A percentile compares a stretch with the other conserved stretches of the same genome.
phyloP scores from a whole-genome alignment of 2,113 vertebrate species.

The Pao palembangensis region DNA sequence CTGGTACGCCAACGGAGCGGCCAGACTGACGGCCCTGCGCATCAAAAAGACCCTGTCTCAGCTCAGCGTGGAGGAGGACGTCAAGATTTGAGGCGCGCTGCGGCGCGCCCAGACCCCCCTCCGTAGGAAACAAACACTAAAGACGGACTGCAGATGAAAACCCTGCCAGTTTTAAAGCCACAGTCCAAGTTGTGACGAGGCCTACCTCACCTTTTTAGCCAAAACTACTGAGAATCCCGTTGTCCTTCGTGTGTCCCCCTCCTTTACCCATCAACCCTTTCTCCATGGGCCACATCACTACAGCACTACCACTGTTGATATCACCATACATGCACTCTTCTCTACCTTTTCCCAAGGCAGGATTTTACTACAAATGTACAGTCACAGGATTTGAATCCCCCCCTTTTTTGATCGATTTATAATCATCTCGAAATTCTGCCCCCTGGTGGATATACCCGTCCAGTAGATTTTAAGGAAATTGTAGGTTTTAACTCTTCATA shows the following conservation, averaged over 20 bases:
- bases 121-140: constrained; percentile 58
- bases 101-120: constrained; percentile 42
- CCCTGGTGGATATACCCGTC: constrained; percentile 11
- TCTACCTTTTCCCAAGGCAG: constrained; percentile 56
- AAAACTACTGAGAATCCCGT: constrained; percentile 77
- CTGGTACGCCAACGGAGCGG: constrained; percentile 95
- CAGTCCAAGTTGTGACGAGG: constrained; percentile 75
- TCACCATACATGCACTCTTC: constrained; percentile 35
- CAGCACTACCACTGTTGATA: constrained; percentile 58
- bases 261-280: neutral
- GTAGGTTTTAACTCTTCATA: constrained; percentile 2
- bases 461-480: neutral
- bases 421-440: constrained; percentile 27
- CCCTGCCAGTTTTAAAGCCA: constrained; percentile 79
- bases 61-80: constrained; percentile 95
- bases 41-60: constrained; percentile 99
- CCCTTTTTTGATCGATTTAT: constrained; percentile 11
- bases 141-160: constrained; percentile 63
- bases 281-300: constrained; percentile 53
- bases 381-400: constrained; percentile 16
- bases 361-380: constrained; percentile 60
- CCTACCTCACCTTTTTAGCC: constrained; percentile 80
- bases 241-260: constrained; percentile 13
- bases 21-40: constrained; percentile 91
- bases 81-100: constrained; percentile 84